Conservation (phyloP, 2,888 invertebrate species). For the Eristalinus aeneus region DNA sequence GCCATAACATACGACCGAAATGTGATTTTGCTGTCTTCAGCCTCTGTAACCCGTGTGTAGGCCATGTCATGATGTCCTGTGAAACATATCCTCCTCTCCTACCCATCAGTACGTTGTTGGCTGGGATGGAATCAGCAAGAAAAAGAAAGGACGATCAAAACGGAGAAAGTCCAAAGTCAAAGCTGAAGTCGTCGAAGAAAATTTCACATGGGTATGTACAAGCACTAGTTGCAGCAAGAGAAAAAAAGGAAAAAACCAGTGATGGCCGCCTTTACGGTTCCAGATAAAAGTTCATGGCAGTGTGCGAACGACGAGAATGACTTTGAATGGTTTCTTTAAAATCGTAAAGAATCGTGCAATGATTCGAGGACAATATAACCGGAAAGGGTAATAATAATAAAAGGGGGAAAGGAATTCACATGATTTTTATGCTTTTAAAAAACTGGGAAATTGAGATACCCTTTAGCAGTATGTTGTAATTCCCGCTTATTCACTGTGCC, state of each 20-base stretch:
- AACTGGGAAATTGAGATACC: neutral
- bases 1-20: constrained; percentile 50
- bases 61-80: constrained; percentile 30
- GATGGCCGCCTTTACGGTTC: constrained; percentile 57
- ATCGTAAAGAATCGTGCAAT: constrained; percentile 61
- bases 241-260: neutral
- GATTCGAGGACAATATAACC: constrained; percentile 62
- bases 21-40: constrained; percentile 35
- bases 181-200: constrained; percentile 25
- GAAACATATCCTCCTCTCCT: neutral
- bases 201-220: constrained; percentile 4
- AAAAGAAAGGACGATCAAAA: neutral
- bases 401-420: constrained; percentile 24
- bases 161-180: neutral
- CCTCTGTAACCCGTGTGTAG: constrained; percentile 50
- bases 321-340: constrained; percentile 53
- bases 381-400: constrained; percentile 46
- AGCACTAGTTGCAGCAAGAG: constrained; percentile 56
- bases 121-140: neutral
- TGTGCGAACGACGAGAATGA: constrained; percentile 46
- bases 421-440: constrained; percentile 17
- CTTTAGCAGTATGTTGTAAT: neutral
- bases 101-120: neutral
- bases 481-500: neutral
- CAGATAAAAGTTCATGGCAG: constrained; percentile 61